Evolutionary conservation across 1,140 invertebrate species (phyloP), one percentile per base, ranked within the genome.

Genomic region (Caerostris extrusa): DNA sequence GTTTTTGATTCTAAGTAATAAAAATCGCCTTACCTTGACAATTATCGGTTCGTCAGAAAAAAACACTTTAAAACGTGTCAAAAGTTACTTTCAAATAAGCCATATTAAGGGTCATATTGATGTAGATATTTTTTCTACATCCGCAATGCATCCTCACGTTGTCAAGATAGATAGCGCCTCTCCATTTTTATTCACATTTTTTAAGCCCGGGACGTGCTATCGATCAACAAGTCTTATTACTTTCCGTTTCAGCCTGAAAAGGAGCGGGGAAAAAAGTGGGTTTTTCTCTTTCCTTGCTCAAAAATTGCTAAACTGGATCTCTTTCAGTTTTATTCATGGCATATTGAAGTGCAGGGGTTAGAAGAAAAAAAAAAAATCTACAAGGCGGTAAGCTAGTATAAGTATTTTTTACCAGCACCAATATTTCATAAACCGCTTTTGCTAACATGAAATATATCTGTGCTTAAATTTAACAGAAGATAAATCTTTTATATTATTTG

Each of bases 201-300:
- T 50, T 77, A 77, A 77, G 71, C 71, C 71, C 71, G 19, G 71
- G 71, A 77, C 34, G 53, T 77, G 34, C 71, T 12, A 77, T 77
- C 71, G 71, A 77, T 77, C 71, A 77, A 77, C 71, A 77, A 77
- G 71, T 77, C 71, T 34, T 77, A 77, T 77, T 77, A 77, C 71
- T 77, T 77, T 77, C 34, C 71, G 71, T 77, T 77, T 77, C 34
- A 77, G 34, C 34, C 61, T 17, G 61, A 14, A 34, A 34, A 34
- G 34, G 34, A 34, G 34, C 17, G 71, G 50, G 71, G 5, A 53
- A 77, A 53, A 77, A 77, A 77, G 53, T 50, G 10, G 34, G 8
- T 67, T 67, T 67, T 64, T 67, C 17, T 1, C 17, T 17, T 67
- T 17, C 14, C 50, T 77, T 10, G 7, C 8, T 50, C 34, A 50